Evolutionary conservation across 1,140 invertebrate species (phyloP).

Genomic region (Popillia japonica): DNA sequence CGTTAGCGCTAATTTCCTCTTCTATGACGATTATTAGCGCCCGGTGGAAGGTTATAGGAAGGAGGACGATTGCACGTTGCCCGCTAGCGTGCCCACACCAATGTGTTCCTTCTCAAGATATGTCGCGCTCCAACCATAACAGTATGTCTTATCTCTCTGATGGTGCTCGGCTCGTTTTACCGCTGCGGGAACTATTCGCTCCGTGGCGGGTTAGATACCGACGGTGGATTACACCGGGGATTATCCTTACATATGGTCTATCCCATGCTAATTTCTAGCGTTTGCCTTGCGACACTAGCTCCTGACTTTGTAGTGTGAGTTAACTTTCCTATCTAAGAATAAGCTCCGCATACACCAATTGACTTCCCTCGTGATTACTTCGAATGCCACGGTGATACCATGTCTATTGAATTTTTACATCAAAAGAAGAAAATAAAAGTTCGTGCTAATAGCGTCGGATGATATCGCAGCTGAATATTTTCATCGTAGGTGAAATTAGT

Average conservation of each 20-base stretch:
- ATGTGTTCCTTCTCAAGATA: constrained; percentile 16
- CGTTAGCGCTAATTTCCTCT: background rate
- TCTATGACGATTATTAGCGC: background rate
- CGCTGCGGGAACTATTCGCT: background rate
- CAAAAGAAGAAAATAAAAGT: no score
- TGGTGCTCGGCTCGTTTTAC: background rate
- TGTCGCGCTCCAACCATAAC: constrained; percentile 21
- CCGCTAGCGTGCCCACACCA: background rate
- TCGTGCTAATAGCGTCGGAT: no score
- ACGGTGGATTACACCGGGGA: constrained; percentile 48
- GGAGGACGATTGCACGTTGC: background rate
- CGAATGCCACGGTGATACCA: no score
- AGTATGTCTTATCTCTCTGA: background rate
- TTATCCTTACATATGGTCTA: constrained; percentile 51
- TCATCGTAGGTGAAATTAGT: no score
- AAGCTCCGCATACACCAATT: no score
- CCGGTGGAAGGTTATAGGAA: background rate
- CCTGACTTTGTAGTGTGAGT: no score
- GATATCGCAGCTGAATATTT: no score
- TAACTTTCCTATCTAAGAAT: no score
- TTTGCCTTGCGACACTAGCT: constrained; percentile 1
- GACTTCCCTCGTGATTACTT: no score
- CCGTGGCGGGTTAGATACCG: background rate
- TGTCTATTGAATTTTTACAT: no score
- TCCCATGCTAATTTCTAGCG: constrained; percentile 48